Conservation (phyloP, 2,888 invertebrate genomes). For the Caenorhabditis sp. region DNA sequence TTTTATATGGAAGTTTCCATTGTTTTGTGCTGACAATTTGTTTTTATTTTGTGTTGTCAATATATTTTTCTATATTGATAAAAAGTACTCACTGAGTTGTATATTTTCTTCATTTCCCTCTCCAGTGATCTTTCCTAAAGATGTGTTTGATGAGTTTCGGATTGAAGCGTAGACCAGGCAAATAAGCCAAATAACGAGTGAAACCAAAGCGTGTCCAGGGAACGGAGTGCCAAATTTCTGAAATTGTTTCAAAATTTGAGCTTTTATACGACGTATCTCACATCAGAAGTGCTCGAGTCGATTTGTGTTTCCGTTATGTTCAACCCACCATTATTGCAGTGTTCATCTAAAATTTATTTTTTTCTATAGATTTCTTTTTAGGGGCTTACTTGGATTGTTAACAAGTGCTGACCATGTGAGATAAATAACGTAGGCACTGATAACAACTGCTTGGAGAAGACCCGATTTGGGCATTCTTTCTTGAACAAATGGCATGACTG, state of each 20-base stretch:
- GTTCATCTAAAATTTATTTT: constrained; percentile 1
- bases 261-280: too few species aligned
- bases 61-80: neutral
- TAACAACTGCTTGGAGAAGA: constrained; percentile 83
- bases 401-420: constrained; percentile 97
- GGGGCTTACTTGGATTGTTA: constrained; percentile 81
- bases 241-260: too few species aligned
- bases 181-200: constrained; percentile 89
- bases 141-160: constrained; percentile 88
- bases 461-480: constrained; percentile 81
- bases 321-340: neutral
- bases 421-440: constrained; percentile 90
- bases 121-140: constrained; percentile 83
- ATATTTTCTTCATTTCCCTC: constrained; percentile 54
- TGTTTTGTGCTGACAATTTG: too few species aligned
- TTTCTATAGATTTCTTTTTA: neutral
- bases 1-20: too few species aligned
- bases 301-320: too few species aligned
- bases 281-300: too few species aligned
- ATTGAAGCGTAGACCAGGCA: constrained; percentile 94
- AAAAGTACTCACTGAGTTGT: constrained; percentile 61
- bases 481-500: constrained; percentile 90
- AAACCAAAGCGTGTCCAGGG: constrained; percentile 84
- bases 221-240: constrained; percentile 56
- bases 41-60: neutral